These are phyloP conservation scores for Aphodius granarius DNA, from an alignment of 2,888 invertebrate genomes.

Conservation along the genomic window DNA sequence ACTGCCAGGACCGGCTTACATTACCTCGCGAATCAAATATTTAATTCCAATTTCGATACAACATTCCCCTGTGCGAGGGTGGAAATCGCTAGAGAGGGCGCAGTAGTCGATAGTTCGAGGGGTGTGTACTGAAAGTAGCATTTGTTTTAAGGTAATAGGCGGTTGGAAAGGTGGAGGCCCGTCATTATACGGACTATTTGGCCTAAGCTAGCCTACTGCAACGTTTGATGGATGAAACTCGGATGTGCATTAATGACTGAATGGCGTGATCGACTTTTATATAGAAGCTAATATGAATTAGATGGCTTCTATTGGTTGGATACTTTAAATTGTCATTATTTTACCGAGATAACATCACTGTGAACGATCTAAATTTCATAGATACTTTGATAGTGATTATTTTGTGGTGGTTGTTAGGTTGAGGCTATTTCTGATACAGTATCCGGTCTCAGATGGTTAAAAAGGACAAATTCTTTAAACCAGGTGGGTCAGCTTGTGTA, in stretches of 20 bases:
- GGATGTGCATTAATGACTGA: slow-evolving; percentile 6
- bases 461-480: no score
- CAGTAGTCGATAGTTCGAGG: neutral
- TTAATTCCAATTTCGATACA: neutral
- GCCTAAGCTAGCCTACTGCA: neutral
- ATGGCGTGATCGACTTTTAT: slow-evolving; percentile 1
- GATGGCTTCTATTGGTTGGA: neutral
- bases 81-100: neutral
- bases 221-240: slow-evolving; percentile 2
- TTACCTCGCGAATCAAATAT: neutral
- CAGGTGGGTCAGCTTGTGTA: no score
- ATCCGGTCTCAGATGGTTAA: no score
- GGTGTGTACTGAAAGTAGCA: neutral
- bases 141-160: neutral
- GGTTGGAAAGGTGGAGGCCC: neutral
- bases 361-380: no score
- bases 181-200: slow-evolving; percentile 9
- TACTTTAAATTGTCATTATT: neutral
- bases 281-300: neutral
- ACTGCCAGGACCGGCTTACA: neutral
- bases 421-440: no score
- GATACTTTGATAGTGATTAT: no score
- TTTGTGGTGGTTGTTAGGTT: no score
- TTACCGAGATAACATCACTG: neutral
- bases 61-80: neutral